phyloP scores from a whole-genome alignment of 1,140 invertebrate species.

The Heliconius hermathena region DNA sequence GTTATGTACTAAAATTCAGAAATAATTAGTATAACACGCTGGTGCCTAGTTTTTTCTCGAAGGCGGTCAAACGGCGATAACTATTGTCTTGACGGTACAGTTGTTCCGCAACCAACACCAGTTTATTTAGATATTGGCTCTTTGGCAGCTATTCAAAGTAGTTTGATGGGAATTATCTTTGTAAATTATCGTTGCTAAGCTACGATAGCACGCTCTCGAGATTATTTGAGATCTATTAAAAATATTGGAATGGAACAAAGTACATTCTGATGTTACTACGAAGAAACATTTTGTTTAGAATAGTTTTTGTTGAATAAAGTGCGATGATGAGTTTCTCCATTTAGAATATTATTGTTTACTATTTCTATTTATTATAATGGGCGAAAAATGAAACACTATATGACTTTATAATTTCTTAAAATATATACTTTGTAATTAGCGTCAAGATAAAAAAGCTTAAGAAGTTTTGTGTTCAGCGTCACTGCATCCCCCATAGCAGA shows the following conservation, averaged over 20 bases:
- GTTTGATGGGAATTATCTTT: constrained; percentile 37
- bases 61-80: background rate
- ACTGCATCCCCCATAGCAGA: too few relatives aligned
- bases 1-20: too few relatives aligned
- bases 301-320: too few relatives aligned
- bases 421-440: too few relatives aligned
- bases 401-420: too few relatives aligned
- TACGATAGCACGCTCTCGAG: constrained; percentile 32
- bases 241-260: constrained; percentile 21
- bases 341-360: too few relatives aligned
- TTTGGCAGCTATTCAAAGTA: constrained; percentile 39
- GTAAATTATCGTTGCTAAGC: constrained; percentile 28
- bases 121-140: constrained; percentile 41
- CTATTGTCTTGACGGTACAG: constrained; percentile 29
- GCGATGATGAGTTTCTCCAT: too few relatives aligned
- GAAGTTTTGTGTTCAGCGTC: too few relatives aligned
- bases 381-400: too few relatives aligned
- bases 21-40: background rate
- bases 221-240: constrained; percentile 16
- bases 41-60: background rate
- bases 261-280: background rate
- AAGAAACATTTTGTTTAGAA: too few relatives aligned
- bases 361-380: too few relatives aligned
- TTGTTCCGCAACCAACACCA: constrained; percentile 20
- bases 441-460: too few relatives aligned